Evolutionary conservation across 1,140 invertebrate genomes (phyloP).

Genomic region (Steinernema khuongi): DNA sequence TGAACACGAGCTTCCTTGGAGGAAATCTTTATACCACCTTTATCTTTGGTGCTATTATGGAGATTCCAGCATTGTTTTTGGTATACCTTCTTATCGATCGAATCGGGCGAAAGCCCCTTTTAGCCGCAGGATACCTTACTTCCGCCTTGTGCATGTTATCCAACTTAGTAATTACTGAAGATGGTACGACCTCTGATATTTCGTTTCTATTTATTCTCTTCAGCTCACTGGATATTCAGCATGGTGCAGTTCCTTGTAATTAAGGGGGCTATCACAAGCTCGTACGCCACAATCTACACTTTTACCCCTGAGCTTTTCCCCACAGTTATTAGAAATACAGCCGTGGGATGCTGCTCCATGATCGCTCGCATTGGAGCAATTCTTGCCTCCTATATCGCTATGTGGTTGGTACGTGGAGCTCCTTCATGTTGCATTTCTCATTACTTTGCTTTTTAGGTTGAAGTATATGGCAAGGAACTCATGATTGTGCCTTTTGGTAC

Average conservation of each 20-base stretch:
- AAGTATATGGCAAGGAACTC: slow-evolving; percentile 42
- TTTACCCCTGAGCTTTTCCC: slow-evolving; percentile 62
- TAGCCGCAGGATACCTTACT: slow-evolving; percentile 45
- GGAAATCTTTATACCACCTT: slow-evolving; percentile 58
- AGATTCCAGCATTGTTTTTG: slow-evolving; percentile 55
- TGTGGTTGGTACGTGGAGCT: slow-evolving; percentile 56
- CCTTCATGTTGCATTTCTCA: not conserved
- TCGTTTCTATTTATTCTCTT: slow-evolving; percentile 33
- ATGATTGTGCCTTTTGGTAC: slow-evolving; percentile 53
- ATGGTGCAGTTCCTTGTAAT: slow-evolving; percentile 54
- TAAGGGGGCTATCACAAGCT: slow-evolving; percentile 54
- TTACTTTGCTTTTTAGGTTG: slow-evolving; percentile 36
- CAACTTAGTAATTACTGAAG: slow-evolving; percentile 42
- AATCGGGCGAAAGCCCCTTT: slow-evolving; percentile 47
- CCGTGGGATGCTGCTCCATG: slow-evolving; percentile 62
- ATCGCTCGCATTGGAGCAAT: slow-evolving; percentile 63
- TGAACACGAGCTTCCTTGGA: slow-evolving; percentile 54
- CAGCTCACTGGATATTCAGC: slow-evolving; percentile 43
- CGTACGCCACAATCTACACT: slow-evolving; percentile 56
- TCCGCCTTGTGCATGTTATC: slow-evolving; percentile 48
- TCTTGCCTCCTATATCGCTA: slow-evolving; percentile 60
- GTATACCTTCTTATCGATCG: slow-evolving; percentile 50
- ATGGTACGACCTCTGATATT: not conserved
- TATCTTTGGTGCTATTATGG: slow-evolving; percentile 49
- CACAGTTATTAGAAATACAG: slow-evolving; percentile 61